Evolutionary conservation across 2,113 vertebrate species (phyloP).

Genomic region (Zosterops hypoxanthus): DNA sequence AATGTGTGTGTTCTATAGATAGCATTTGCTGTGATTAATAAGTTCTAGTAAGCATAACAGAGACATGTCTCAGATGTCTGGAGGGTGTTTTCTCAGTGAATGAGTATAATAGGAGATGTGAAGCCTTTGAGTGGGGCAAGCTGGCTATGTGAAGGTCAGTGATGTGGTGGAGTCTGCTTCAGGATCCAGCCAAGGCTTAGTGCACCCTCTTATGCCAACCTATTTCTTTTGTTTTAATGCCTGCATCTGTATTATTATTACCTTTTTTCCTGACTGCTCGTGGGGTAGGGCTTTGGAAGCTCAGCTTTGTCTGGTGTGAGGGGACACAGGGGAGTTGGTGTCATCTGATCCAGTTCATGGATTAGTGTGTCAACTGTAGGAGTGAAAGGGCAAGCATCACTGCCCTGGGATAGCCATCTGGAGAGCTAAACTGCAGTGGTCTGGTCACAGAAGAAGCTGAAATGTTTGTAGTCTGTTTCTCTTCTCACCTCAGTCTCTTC

Average conservation of each 20-base stretch:
- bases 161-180: not conserved
- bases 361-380: not conserved
- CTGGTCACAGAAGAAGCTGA: not conserved
- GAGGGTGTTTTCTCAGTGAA: not conserved
- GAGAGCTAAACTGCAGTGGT: not conserved
- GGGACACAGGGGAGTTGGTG: not conserved
- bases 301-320: not conserved
- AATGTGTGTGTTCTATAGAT: constrained; percentile 14
- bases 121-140: not conserved
- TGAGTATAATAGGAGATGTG: not conserved
- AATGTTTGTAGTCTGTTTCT: not conserved
- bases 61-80: not conserved
- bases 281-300: not conserved
- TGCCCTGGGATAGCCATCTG: not conserved
- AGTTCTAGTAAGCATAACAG: not conserved
- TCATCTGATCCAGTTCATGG: not conserved
- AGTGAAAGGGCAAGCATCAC: not conserved
- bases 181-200: not conserved
- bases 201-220: not conserved
- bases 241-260: not conserved
- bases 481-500: not conserved
- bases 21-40: constrained; percentile 2
- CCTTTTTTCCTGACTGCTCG: not conserved
- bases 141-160: not conserved
- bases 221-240: not conserved